Conservation (phyloP, 2,113 vertebrate species). For the Dromiciops gliroides region DNA sequence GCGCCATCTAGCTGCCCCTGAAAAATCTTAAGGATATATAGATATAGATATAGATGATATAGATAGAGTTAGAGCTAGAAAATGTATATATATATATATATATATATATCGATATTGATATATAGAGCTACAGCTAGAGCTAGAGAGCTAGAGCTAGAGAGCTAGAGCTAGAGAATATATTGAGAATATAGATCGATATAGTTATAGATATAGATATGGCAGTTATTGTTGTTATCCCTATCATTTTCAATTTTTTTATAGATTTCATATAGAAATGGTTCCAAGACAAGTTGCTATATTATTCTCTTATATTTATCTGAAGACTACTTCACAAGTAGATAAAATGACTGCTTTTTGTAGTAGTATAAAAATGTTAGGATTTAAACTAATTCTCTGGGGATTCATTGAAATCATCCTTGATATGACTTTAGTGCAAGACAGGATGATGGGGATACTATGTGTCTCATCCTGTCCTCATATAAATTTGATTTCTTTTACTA, state of each 20-base stretch:
- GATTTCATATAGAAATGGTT: not conserved
- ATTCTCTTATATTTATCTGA: not conserved
- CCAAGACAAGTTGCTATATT: not conserved
- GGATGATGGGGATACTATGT: not conserved
- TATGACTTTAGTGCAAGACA: not conserved
- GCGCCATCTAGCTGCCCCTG: too few relatives aligned
- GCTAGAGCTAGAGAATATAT: too few relatives aligned
- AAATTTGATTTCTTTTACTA: not conserved
- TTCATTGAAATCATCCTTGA: not conserved
- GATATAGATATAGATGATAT: too few relatives aligned
- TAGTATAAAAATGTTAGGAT: not conserved
- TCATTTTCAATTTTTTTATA: not conserved
- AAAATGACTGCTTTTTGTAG: not conserved
- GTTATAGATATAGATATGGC: not conserved
- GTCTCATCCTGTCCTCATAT: not conserved
- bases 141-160: too few relatives aligned
- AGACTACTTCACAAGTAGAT: not conserved
- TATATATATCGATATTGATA: too few relatives aligned
- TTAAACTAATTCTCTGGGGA: not conserved
- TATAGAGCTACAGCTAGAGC: too few relatives aligned
- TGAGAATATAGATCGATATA: too few relatives aligned
- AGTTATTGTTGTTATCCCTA: not conserved
- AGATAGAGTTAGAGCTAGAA: too few relatives aligned
- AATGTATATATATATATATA: too few relatives aligned
- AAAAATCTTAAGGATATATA: too few relatives aligned